Percentiles rank a stretch among this genome's conserved stretches.
Conservation (phyloP, 2,888 invertebrate genomes). For the Rhimphoctona megacephalus region DNA sequence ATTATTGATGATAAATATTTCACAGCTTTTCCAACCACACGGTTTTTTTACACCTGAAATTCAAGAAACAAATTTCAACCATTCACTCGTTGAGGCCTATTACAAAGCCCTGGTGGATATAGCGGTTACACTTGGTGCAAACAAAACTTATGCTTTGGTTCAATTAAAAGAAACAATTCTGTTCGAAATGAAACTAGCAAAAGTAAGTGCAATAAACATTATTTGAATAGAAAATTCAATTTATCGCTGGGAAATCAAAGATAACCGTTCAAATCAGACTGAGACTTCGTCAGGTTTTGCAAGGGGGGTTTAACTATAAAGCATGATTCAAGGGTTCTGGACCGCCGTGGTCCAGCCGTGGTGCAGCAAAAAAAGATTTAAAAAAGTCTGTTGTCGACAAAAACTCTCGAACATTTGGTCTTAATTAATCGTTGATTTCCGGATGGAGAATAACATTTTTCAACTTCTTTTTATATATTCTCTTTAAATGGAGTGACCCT, state of each 20-base stretch:
- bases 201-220: background rate
- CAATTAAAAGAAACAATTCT: background rate
- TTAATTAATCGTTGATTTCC: constrained; percentile 87
- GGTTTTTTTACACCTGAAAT: background rate
- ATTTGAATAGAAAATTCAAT: background rate
- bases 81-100: background rate
- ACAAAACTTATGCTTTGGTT: background rate
- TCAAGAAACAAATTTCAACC: background rate
- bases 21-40: background rate
- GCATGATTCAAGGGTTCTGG: too few relatives aligned
- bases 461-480: too few relatives aligned
- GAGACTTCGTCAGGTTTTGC: too few relatives aligned
- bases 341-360: too few relatives aligned
- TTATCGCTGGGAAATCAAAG: too few relatives aligned
- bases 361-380: too few relatives aligned
- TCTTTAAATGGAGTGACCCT: background rate
- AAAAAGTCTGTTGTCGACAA: too few relatives aligned
- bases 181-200: constrained; percentile 14
- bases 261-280: too few relatives aligned
- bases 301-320: too few relatives aligned
- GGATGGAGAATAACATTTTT: too few relatives aligned
- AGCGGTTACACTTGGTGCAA: background rate
- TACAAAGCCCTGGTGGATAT: constrained; percentile 1
- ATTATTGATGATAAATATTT: background rate
- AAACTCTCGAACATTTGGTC: background rate